phyloP scores from a whole-genome alignment of 1,140 invertebrate species.

The Adelges cooleyi region DNA sequence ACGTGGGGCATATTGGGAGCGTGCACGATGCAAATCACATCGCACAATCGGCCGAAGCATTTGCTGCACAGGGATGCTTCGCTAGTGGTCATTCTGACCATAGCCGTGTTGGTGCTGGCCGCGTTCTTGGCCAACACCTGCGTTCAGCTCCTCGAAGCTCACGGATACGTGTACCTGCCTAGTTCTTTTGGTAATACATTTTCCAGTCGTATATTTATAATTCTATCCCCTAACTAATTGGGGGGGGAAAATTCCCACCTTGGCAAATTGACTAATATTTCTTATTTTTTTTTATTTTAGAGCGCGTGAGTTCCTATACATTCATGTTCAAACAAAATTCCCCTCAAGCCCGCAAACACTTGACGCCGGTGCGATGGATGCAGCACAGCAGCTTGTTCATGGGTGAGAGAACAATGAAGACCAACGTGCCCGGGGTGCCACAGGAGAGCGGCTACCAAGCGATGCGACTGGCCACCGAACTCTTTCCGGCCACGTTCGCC shows the following conservation, averaged over 20 bases:
- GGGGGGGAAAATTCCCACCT: too few relatives aligned
- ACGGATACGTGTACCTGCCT: slow-evolving; percentile 60
- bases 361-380: slow-evolving; percentile 52
- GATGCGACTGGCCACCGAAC: slow-evolving; percentile 66
- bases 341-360: slow-evolving; percentile 40
- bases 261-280: too few relatives aligned
- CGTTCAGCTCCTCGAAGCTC: slow-evolving; percentile 55
- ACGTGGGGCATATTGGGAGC: slow-evolving; percentile 82
- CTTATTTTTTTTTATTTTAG: slow-evolving; percentile 42
- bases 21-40: slow-evolving; percentile 60
- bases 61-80: slow-evolving; percentile 65
- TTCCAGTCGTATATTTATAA: background rate
- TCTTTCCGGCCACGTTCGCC: slow-evolving; percentile 70
- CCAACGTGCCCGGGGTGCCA: slow-evolving; percentile 41
- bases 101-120: slow-evolving; percentile 57
- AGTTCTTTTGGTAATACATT: slow-evolving; percentile 66
- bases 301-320: slow-evolving; percentile 56
- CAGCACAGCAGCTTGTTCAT: slow-evolving; percentile 55
- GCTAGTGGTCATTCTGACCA: slow-evolving; percentile 63
- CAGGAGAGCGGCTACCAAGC: slow-evolving; percentile 61
- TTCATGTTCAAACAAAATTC: slow-evolving; percentile 49
- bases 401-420: slow-evolving; percentile 52
- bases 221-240: too few relatives aligned
- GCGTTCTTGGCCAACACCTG: slow-evolving; percentile 72
- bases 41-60: slow-evolving; percentile 59